Percentiles rank a stretch among this genome's conserved stretches.
Conservation (phyloP, 2,888 invertebrate species). For the Ennomos fuscantarius region DNA sequence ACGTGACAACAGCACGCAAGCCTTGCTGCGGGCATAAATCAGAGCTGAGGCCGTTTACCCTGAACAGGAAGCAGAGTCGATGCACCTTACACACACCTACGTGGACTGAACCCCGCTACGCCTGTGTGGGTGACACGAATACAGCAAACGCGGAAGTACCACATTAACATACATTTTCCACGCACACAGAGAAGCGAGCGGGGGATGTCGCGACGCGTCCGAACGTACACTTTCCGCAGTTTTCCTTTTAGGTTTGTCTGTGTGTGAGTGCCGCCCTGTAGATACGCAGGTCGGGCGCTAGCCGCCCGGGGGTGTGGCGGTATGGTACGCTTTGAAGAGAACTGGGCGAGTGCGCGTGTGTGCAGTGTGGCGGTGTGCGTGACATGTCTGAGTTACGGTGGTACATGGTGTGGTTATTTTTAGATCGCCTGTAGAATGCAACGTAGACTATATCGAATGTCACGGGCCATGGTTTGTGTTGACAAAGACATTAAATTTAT, state of each 20-base stretch:
- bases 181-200: conserved; percentile 55
- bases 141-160: conserved; percentile 75
- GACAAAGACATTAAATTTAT: no score
- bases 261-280: conserved; percentile 76
- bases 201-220: conserved; percentile 42
- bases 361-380: conserved; percentile 39
- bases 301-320: conserved; percentile 73
- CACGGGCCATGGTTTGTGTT: no score
- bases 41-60: conserved; percentile 78
- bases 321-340: conserved; percentile 50
- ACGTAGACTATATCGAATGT: background rate
- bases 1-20: conserved; percentile 77
- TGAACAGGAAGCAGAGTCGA: conserved; percentile 79
- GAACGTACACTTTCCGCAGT: conserved; percentile 30
- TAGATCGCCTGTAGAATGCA: conserved; percentile 7
- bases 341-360: conserved; percentile 52
- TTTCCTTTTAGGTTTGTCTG: conserved; percentile 50
- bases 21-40: conserved; percentile 75
- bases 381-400: conserved; percentile 44
- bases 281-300: conserved; percentile 37
- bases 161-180: conserved; percentile 78
- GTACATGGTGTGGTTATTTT: conserved; percentile 49
- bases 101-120: conserved; percentile 24
- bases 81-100: conserved; percentile 74
- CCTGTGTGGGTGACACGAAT: conserved; percentile 72